Conservation (phyloP, 2,888 invertebrate genomes). For the Notodonta dromedarius region DNA sequence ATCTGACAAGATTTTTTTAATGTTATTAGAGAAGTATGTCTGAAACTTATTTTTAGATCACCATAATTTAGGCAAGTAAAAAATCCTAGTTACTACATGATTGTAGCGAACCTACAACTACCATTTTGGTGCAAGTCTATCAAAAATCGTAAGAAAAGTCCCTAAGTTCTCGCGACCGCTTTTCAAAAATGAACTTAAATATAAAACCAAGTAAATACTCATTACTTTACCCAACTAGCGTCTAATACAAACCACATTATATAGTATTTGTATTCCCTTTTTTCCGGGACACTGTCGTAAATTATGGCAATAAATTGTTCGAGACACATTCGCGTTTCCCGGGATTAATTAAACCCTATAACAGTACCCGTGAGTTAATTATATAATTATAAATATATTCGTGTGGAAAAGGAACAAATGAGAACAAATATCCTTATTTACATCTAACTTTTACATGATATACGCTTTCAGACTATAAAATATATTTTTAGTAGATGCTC, state of each 20-base stretch:
- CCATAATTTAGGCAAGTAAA: no score
- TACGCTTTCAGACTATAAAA: no score
- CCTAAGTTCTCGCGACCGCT: neutral
- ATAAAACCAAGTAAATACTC: constrained; percentile 7
- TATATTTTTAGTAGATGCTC: no score
- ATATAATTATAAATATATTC: constrained; percentile 42
- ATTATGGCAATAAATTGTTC: constrained; percentile 77
- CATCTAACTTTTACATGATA: neutral
- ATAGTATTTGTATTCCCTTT: constrained; percentile 69
- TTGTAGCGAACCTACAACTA: neutral
- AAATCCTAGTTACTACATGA: no score
- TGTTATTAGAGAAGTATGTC: no score
- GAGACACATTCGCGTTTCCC: constrained; percentile 64
- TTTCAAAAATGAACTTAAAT: neutral
- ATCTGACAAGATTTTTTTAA: neutral
- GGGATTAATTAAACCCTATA: constrained; percentile 77
- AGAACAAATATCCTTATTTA: neutral
- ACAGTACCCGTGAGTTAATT: constrained; percentile 49
- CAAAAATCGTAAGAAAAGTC: neutral
- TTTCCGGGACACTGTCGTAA: constrained; percentile 69
- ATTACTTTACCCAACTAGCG: constrained; percentile 28
- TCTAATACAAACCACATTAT: constrained; percentile 57
- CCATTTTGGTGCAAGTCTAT: neutral
- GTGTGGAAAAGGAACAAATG: constrained; percentile 4
- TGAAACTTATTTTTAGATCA: no score